A percentile compares a stretch with the other conserved stretches of the same genome.
Conservation (phyloP, 2,797 vertebrate genomes). For the Distichodus sexfasciatus region DNA sequence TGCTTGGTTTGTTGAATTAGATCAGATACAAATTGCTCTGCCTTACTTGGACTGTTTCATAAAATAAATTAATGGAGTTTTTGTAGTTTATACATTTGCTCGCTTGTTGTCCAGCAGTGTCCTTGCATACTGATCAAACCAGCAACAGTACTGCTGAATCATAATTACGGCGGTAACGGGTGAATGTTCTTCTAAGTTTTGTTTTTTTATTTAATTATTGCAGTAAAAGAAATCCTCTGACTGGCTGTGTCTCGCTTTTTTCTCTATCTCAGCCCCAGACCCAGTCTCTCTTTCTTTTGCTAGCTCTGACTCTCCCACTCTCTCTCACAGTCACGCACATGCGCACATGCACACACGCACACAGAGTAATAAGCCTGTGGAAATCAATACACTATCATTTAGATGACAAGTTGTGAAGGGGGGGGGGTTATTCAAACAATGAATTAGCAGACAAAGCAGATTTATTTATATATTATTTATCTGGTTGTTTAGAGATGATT, state of each 20-base stretch:
- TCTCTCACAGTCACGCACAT: background rate
- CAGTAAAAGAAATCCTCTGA: too few species aligned
- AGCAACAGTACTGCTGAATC: too few species aligned
- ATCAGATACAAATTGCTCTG: background rate
- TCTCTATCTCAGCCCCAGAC: background rate
- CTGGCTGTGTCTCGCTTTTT: too few species aligned
- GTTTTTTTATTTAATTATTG: background rate
- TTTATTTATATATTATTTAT: background rate
- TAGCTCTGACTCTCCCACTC: background rate
- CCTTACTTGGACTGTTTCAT: background rate
- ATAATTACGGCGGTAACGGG: too few species aligned
- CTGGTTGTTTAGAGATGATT: background rate
- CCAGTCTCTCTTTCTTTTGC: background rate
- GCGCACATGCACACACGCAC: background rate
- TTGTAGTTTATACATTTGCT: background rate
- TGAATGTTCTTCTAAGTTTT: too few species aligned
- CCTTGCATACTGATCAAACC: background rate
- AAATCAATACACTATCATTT: constrained; percentile 52
- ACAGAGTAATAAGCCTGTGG: constrained; percentile 20
- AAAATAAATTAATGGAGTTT: too few species aligned
- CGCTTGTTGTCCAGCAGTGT: background rate
- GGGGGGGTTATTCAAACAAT: too few species aligned
- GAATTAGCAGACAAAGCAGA: background rate
- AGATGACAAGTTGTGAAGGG: constrained; percentile 46
- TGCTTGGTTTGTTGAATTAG: constrained; percentile 3